Evolutionary conservation across 1,140 invertebrate genomes (phyloP), one percentile per base, ranked within the genome.

Genomic region (Eulimnadia texana): DNA sequence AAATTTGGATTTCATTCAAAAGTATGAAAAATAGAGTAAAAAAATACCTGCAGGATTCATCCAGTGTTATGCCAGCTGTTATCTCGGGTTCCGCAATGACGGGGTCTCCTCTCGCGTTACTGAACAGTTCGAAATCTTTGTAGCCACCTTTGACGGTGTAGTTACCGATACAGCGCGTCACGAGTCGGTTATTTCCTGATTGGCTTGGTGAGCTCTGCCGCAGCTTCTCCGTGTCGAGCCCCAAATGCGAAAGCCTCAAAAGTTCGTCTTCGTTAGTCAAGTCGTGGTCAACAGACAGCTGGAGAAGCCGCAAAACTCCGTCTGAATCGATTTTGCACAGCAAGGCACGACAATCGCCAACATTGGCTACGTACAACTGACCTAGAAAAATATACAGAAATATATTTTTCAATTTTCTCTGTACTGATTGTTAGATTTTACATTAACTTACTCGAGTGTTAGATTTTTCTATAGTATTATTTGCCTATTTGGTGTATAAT

Each of bases 121-220:
- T 74, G 60, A 89, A 73, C 62, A 82, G 80, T 20, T 89, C 85
- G 69, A 89, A 86, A 61, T 92, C 88, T 70, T 83, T 86, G 66
- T 91, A 92, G 3, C 84, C 83, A 1, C 84, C 86, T 74, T 94
- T 93, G 0, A 93, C 82, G 63, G 86, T 74, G 69, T 91, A 92
- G 73, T 93, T 92, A n/a, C 90, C 90, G 22, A 94, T 73, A 67
- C 90, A 93, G 42, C 90, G 72, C 0, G 81, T 91, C 67, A 57
- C 72, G 72, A 28, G 72, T 67, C 62, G 69, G 9, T 22, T 24
- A 49, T 25, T 50, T 66, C 20, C 13, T 68, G 63, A 58, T 67
- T n/a, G n/a, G n/a, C n/a, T n/a, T n/a, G n/a, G n/a, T n/a, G n/a
- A n/a, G n/a, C n/a, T n/a, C n/a, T n/a, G n/a, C n/a, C 78, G 77